A percentile compares a stretch with the other conserved stretches of the same genome.
Conservation (phyloP, 1,140 invertebrate species). For the Ptiloglossa arizonensis region DNA sequence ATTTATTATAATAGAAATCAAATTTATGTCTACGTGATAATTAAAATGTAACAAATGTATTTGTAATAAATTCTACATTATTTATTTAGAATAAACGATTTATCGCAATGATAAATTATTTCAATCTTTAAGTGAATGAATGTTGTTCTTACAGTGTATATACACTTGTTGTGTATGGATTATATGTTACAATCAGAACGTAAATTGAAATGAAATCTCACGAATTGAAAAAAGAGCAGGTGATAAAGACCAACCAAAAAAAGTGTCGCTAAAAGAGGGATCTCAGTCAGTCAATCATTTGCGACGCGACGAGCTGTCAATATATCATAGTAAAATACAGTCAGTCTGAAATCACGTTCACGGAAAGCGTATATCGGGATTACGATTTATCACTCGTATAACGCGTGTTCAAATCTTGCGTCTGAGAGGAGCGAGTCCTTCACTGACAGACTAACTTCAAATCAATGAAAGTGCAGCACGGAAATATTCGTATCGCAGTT, state of each 20-base stretch:
- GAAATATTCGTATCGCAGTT: neutral
- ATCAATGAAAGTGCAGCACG: neutral
- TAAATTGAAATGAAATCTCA: neutral
- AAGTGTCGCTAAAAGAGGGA: neutral
- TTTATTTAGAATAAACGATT: too few species aligned
- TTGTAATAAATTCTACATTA: too few species aligned
- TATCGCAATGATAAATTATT: too few species aligned
- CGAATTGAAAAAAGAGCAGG: neutral
- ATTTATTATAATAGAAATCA: too few species aligned
- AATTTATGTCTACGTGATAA: too few species aligned
- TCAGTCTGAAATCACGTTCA: slow-evolving; percentile 53
- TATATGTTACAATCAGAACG: neutral
- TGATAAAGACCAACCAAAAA: neutral
- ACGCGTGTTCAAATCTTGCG: slow-evolving; percentile 22
- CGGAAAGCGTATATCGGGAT: slow-evolving; percentile 53
- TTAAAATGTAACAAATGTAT: too few species aligned
- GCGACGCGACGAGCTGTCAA: slow-evolving; percentile 55
- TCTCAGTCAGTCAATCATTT: slow-evolving; percentile 53
- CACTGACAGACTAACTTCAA: neutral
- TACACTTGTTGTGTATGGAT: too few species aligned
- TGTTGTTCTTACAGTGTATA: too few species aligned
- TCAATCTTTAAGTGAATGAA: too few species aligned
- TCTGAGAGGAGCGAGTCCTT: neutral
- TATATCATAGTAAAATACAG: slow-evolving; percentile 55
- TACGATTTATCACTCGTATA: slow-evolving; percentile 60